phyloP scores from a whole-genome alignment of 2,113 vertebrate genomes.

The Xenopus laevis region DNA sequence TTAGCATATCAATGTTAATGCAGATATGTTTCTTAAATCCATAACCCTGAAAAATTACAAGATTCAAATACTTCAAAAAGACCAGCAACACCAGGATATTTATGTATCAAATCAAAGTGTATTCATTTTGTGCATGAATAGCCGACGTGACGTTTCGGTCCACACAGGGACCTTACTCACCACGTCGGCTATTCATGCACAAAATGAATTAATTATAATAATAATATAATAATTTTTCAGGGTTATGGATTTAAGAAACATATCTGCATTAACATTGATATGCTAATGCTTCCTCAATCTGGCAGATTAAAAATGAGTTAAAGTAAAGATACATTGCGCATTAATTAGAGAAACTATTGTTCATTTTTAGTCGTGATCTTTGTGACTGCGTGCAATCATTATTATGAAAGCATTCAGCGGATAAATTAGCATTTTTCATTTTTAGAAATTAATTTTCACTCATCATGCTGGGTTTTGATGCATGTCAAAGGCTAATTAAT shows the following conservation, averaged over 20 bases:
- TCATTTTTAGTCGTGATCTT: conserved; percentile 17
- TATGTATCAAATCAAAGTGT: too few species aligned
- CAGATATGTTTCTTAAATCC: conserved; percentile 26
- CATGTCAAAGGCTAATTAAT: conserved; percentile 17
- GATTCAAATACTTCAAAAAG: too few species aligned
- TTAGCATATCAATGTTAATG: conserved; percentile 17
- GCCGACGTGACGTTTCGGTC: too few species aligned
- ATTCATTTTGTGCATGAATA: too few species aligned
- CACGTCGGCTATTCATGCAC: too few species aligned
- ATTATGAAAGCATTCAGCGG: conserved; percentile 19
- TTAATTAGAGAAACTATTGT: conserved; percentile 22
- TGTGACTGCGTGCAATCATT: conserved; percentile 34
- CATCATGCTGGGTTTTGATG: conserved; percentile 11
- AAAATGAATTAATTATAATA: too few species aligned
- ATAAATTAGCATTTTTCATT: conserved; percentile 29
- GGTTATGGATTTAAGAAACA: conserved; percentile 23
- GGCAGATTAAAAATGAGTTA: conserved; percentile 25
- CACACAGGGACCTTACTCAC: too few species aligned
- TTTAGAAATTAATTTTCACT: conserved; percentile 9
- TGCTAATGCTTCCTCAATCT: conserved; percentile 26
- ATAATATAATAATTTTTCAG: conserved; percentile 17
- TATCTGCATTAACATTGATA: conserved; percentile 21
- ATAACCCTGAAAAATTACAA: conserved; percentile 20
- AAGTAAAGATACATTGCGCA: conserved; percentile 11
- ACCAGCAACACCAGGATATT: too few species aligned